phyloP scores from a whole-genome alignment of 2,113 vertebrate species.

The Vidua chalybeata region DNA sequence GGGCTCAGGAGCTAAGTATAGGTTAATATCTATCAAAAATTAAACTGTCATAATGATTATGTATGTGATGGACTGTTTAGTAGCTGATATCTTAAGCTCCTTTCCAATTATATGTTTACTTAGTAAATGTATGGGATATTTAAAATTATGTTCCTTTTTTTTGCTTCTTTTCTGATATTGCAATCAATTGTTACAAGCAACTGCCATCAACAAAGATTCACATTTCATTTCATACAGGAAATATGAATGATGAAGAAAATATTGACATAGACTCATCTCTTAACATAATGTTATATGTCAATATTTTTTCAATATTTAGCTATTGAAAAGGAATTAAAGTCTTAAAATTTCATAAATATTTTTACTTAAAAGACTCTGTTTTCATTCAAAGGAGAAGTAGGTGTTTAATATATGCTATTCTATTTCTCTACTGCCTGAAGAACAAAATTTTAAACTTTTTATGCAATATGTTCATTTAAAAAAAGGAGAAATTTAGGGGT shows the following conservation, averaged over 20 bases:
- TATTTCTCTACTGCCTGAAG: neutral
- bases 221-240: neutral
- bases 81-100: neutral
- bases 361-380: neutral
- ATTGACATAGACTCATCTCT: neutral
- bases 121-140: neutral
- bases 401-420: neutral
- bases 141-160: neutral
- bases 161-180: neutral
- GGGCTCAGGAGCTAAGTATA: neutral
- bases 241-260: neutral
- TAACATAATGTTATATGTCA: neutral
- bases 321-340: neutral
- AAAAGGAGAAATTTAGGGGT: neutral
- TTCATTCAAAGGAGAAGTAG: neutral
- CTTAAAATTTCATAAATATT: neutral
- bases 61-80: neutral
- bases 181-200: neutral
- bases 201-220: neutral
- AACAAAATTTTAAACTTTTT: neutral
- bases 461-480: neutral
- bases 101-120: neutral
- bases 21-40: neutral
- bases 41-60: neutral
- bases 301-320: neutral